phyloP scores from a whole-genome alignment of 2,113 vertebrate genomes.

The Xiphias gladius region DNA sequence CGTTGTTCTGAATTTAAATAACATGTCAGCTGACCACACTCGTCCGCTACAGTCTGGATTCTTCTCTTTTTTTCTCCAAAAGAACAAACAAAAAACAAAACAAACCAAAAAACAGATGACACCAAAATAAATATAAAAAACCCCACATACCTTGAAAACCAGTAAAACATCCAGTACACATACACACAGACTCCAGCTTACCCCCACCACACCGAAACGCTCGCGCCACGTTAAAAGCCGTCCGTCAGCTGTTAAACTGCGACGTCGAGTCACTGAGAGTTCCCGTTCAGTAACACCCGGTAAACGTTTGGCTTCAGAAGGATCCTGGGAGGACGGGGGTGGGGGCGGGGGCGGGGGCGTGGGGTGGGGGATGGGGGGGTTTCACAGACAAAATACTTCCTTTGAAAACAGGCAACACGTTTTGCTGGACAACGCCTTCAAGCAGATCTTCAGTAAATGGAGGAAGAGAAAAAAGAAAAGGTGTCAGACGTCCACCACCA shows the following conservation, averaged over 20 bases:
- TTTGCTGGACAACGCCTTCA: conserved; percentile 42
- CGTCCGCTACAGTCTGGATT: neutral
- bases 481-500: conserved; percentile 96
- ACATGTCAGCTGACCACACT: neutral
- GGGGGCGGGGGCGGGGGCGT: fast-evolving
- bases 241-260: conserved; percentile 21
- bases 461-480: conserved; percentile 89
- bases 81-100: neutral
- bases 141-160: neutral
- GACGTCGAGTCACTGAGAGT: conserved; percentile 36
- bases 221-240: conserved; percentile 17
- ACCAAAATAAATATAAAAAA: conserved; percentile 4
- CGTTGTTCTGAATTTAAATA: too few species aligned
- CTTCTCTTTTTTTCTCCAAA: too few species aligned
- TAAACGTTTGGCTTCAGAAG: conserved; percentile 43
- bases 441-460: conserved; percentile 94
- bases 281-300: conserved; percentile 27
- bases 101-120: neutral
- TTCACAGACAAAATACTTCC: conserved; percentile 45
- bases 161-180: neutral
- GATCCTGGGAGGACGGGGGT: neutral
- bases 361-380: too few species aligned
- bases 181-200: conserved; percentile 20
- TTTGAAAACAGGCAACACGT: conserved; percentile 23
- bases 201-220: conserved; percentile 41